Evolutionary conservation across 1,140 invertebrate genomes (phyloP), one percentile per base, ranked within the genome.

Genomic region (Anastatus disparis): DNA sequence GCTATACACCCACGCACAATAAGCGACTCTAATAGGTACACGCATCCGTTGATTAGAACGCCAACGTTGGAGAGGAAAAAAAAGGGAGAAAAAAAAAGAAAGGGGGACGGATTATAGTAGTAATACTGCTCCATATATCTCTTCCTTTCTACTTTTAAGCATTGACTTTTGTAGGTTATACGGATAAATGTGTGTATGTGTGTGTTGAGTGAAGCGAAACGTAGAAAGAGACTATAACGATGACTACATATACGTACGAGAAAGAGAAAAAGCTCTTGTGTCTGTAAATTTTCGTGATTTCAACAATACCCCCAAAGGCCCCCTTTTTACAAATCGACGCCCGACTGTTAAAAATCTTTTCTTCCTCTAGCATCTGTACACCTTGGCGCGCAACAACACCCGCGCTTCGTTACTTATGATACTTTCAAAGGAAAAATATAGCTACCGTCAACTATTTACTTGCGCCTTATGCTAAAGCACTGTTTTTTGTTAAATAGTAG

Each of bases 1-100:
- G 74, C 67, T 56, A 61, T 80, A 81, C 82, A 84, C 82, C 81
- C 81, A 84, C 82, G 79, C 79, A 84, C 82, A 83, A 84, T 84
- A 75, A 82, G 35, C 74, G 75, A 71, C 77, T 78, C 78, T 84
- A 84, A 84, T 85, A 81, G 82, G 77, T 83, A 84, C 78, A 85
- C 78, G 81, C 79, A 82, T 82, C 74, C 81, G 77, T 80, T 84
- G 83, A 85, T 85, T 84, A 84, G 79, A 84, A 78, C 73, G 74
- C 26, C n/a, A 9, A 10, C n/a, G 53, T 26, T 10, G 62, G n/a
- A 15, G 10, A 61, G 29, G 40, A 38, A 65, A 29, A 22, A 48
- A 68, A 44, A 73, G 58, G 56, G 66, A 71, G 53, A 65, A 46
- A 44, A 26, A 31, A 20, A 48, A 40, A 55, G 55, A 27, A n/a